Conservation (phyloP, 2,888 invertebrate species). For the Leucophenga maculata region DNA sequence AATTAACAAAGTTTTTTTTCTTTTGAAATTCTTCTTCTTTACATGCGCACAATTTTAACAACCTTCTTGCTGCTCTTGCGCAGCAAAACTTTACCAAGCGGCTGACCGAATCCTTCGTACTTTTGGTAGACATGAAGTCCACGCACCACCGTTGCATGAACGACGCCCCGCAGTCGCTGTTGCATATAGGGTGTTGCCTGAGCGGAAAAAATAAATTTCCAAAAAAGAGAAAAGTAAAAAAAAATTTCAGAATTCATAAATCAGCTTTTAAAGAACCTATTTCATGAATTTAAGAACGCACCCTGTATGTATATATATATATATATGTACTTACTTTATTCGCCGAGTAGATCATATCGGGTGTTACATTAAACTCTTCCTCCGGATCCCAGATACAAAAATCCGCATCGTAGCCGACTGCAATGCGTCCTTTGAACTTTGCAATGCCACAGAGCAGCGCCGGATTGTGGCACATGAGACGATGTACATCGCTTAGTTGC, state of each 20-base stretch:
- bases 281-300: too few relatives aligned
- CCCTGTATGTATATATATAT: not conserved
- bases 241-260: too few relatives aligned
- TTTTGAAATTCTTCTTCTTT: constrained; percentile 26
- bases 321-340: constrained; percentile 74
- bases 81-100: constrained; percentile 69
- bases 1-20: not conserved
- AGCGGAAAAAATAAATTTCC: constrained; percentile 44
- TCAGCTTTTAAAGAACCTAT: not conserved
- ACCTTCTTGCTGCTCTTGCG: constrained; percentile 66
- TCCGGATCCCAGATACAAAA: constrained; percentile 82
- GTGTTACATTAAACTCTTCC: constrained; percentile 75
- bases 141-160: constrained; percentile 78
- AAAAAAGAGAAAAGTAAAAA: not conserved
- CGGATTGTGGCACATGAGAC: constrained; percentile 77
- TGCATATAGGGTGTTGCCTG: constrained; percentile 80
- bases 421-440: constrained; percentile 77
- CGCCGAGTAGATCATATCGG: constrained; percentile 78
- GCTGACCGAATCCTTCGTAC: constrained; percentile 70
- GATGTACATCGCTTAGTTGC: constrained; percentile 74
- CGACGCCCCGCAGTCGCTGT: constrained; percentile 76
- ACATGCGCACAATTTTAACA: constrained; percentile 68
- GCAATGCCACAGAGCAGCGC: constrained; percentile 78
- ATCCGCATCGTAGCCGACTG: constrained; percentile 80
- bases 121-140: constrained; percentile 77